Conservation (phyloP, 1,140 invertebrate species). For the Ctenoplectra terminalis region DNA sequence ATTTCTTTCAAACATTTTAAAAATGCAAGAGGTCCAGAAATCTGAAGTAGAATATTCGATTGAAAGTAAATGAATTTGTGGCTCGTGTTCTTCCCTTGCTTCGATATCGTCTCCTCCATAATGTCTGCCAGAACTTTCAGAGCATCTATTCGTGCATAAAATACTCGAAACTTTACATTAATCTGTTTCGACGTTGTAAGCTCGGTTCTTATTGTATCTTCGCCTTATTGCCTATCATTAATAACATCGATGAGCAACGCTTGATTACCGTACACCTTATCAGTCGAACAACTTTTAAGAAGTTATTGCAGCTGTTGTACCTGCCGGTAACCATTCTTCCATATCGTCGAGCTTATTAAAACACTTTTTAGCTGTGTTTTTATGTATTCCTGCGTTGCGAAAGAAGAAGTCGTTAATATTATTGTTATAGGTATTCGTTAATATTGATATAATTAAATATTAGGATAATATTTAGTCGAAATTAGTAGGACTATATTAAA, state of each 20-base stretch:
- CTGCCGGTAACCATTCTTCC: neutral
- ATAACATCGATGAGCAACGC: conserved; percentile 1
- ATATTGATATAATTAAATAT: too few species aligned
- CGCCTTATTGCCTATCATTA: neutral
- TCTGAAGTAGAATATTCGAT: neutral
- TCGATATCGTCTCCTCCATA: neutral
- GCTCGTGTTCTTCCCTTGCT: neutral
- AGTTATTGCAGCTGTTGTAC: neutral
- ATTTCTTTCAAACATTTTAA: too few species aligned
- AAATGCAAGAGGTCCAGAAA: neutral
- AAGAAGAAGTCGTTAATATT: too few species aligned
- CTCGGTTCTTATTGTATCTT: neutral
- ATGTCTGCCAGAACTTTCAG: neutral
- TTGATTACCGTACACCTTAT: neutral
- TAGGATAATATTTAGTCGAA: too few species aligned
- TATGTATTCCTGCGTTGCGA: too few species aligned
- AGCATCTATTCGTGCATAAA: neutral
- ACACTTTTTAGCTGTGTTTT: neutral
- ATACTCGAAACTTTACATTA: neutral
- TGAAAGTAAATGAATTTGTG: neutral
- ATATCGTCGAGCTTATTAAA: neutral
- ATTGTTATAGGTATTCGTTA: too few species aligned
- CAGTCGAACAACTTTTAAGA: neutral
- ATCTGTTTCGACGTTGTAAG: neutral
- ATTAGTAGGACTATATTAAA: too few species aligned